Evolutionary conservation across 2,888 invertebrate genomes (phyloP).

Genomic region (Tuberolachnus salignus): DNA sequence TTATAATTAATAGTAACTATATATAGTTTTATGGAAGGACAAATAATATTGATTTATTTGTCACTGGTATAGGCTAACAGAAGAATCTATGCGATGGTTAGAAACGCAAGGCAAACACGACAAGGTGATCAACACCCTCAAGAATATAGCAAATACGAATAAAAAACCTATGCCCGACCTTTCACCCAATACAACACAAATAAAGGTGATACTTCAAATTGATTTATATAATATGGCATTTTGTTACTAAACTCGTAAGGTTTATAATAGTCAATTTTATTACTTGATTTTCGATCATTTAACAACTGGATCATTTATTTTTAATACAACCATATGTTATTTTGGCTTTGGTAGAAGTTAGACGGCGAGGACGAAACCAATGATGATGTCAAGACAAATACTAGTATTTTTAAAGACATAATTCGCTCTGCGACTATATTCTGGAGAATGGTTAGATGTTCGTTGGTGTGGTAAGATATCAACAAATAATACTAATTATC

Average conservation of each 20-base stretch:
- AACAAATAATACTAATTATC: too few relatives aligned
- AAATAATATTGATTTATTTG: neutral
- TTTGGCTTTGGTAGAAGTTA: neutral
- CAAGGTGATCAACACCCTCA: slow-evolving; percentile 2
- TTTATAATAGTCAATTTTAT: neutral
- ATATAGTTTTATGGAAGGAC: too few relatives aligned
- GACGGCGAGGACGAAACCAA: neutral
- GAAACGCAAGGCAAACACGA: slow-evolving; percentile 48
- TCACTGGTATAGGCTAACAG: slow-evolving; percentile 10
- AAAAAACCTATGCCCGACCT: slow-evolving; percentile 13
- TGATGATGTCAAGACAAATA: neutral
- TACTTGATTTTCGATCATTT: neutral
- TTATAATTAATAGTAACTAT: too few relatives aligned
- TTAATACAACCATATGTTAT: neutral
- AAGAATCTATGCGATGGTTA: slow-evolving; percentile 56
- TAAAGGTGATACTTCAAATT: slow-evolving; percentile 18
- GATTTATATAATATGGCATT: too few relatives aligned
- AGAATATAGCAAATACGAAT: slow-evolving; percentile 33
- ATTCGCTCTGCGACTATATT: slow-evolving; percentile 22
- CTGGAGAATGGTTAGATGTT: slow-evolving; percentile 26
- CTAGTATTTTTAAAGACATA: slow-evolving; percentile 14
- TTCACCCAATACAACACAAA: neutral
- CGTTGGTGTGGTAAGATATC: slow-evolving; percentile 25
- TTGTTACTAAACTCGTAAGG: too few relatives aligned
- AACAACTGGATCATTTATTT: neutral